Evolutionary conservation across 2,888 invertebrate genomes (phyloP), one percentile per base, ranked within the genome.

Genomic region (Dasypogon diadema): DNA sequence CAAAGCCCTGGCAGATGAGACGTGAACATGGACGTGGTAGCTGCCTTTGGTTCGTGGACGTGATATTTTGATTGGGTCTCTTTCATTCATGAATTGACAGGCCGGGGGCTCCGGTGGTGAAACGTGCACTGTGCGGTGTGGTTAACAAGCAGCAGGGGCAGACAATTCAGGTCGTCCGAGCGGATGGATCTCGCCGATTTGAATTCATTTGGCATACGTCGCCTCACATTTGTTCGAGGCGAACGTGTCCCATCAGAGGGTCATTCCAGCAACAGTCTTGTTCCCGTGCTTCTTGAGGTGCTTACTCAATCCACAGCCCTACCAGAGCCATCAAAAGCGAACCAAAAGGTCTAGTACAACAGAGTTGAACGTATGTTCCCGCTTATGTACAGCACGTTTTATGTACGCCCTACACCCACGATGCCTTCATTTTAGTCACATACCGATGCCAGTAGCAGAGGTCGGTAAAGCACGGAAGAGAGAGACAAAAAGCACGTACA

Each of bases 171-270:
- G 72, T 77, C 70, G 75, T 58, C 73, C 73, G 68, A 73, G 54
- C 73, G 63, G 72, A 75, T 74, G 58, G 54, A 74, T 60, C 42
- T 56, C 34, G 30, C 22, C 74, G 74, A 77, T 77, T 77, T 73
- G 74, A 76, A 77, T 77, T 77, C 77, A 76, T 72, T 77, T 70
- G 77, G 76, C 77, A 77, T 77, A 75, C 75, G 56, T 75, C 56
- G 75, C 56, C 74, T 74, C 74, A 76, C 77, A 77, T 77, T 77
- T 76, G 76, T 74, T 75, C 74, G 70, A 68, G 51, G 22, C 60
- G 56, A 74, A 77, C 76, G 75, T 76, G 76, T 72, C 63, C 77
- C 76, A 56, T 74, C 74, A 74, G 18, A 22, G 46, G 65, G 65
- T 75, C 75, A 75, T 75, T 75, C 26, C 56, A 18, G 48, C 46